phyloP scores from a whole-genome alignment of 2,888 invertebrate species.

The Scelioninae gen. 1 region DNA sequence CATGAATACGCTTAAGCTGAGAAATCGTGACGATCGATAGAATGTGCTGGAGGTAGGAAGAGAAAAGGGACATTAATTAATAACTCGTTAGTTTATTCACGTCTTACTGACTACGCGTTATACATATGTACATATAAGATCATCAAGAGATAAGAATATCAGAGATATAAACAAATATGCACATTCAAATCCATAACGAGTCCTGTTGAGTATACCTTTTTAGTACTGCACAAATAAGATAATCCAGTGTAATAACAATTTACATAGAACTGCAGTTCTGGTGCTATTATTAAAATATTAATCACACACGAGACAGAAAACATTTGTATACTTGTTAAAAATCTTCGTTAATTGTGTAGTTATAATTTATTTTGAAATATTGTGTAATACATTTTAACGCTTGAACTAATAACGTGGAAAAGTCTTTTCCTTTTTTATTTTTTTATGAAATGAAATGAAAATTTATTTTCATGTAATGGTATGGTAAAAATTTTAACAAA shows the following conservation, averaged over 20 bases:
- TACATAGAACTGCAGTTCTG: background rate
- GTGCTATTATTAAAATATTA: background rate
- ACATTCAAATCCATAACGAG: background rate
- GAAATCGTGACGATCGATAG: constrained; percentile 61
- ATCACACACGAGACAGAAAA: background rate
- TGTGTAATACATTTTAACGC: too few species aligned
- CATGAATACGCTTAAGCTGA: constrained; percentile 55
- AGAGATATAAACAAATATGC: constrained; percentile 14
- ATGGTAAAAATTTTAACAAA: too few species aligned
- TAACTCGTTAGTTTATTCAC: constrained; percentile 64
- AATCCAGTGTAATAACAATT: background rate
- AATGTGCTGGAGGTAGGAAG: constrained; percentile 52
- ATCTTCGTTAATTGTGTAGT: background rate
- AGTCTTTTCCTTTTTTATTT: too few species aligned
- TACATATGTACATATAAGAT: constrained; percentile 8
- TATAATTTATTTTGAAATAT: background rate
- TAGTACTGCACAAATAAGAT: too few species aligned
- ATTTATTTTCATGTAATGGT: too few species aligned
- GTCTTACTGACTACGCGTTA: constrained; percentile 31
- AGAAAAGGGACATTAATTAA: constrained; percentile 61
- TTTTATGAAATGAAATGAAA: too few species aligned
- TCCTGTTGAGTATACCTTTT: too few species aligned
- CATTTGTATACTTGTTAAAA: too few species aligned
- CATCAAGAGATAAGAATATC: too few species aligned
- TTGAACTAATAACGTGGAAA: too few species aligned